phyloP scores from a whole-genome alignment of 2,113 vertebrate species.

The Neofelis nebulosa region DNA sequence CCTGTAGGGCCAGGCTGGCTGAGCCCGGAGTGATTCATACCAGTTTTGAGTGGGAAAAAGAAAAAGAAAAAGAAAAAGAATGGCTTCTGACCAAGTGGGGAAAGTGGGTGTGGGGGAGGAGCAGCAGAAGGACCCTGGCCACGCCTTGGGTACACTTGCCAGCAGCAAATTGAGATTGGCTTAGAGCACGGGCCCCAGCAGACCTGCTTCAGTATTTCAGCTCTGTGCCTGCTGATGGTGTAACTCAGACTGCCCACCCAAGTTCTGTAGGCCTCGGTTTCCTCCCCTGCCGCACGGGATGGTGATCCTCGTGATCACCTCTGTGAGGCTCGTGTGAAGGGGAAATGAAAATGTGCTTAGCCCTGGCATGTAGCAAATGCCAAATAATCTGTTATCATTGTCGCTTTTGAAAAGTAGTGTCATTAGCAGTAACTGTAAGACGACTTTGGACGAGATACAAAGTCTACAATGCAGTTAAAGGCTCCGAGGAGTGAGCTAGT shows the following conservation, averaged over 20 bases:
- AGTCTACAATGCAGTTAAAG: not conserved
- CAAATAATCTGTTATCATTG: not conserved
- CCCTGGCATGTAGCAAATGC: not conserved
- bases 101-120: not conserved
- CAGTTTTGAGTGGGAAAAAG: slow-evolving; percentile 59
- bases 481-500: not conserved
- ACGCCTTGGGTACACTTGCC: not conserved
- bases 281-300: not conserved
- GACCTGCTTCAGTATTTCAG: not conserved
- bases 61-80: slow-evolving; percentile 46
- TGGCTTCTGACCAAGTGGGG: slow-evolving; percentile 65
- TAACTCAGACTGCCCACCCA: not conserved
- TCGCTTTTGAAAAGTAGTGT: not conserved
- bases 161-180: not conserved
- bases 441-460: not conserved
- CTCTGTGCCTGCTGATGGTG: not conserved
- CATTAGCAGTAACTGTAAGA: not conserved
- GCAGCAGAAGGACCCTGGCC: not conserved
- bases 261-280: not conserved
- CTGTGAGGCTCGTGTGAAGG: not conserved
- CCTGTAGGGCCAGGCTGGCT: slow-evolving; percentile 38
- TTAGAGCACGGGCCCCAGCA: not conserved
- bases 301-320: not conserved
- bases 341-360: not conserved
- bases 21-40: slow-evolving; percentile 47